phyloP scores from a whole-genome alignment of 2,888 invertebrate genomes.

The Trichogramma dendrolimi region DNA sequence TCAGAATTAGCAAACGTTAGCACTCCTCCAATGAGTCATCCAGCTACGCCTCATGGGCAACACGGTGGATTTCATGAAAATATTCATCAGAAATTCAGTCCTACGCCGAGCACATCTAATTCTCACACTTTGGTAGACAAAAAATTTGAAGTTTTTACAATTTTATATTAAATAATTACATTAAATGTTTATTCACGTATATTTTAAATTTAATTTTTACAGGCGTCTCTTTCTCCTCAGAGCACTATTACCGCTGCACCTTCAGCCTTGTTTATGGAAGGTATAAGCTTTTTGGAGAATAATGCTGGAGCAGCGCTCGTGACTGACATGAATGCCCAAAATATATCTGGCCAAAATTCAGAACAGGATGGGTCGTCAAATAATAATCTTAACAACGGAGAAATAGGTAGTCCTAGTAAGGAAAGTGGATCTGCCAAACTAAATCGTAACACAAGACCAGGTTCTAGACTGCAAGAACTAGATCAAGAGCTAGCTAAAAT shows the following conservation, averaged over 20 bases:
- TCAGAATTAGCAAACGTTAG: constrained; percentile 49
- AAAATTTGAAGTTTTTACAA: neutral
- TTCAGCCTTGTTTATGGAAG: constrained; percentile 16
- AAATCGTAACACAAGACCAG: constrained; percentile 40
- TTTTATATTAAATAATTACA: neutral
- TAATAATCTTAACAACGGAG: constrained; percentile 17
- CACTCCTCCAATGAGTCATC: constrained; percentile 57
- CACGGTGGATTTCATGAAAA: constrained; percentile 59
- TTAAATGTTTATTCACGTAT: constrained; percentile 8
- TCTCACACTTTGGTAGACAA: constrained; percentile 37
- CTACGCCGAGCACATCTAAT: constrained; percentile 45
- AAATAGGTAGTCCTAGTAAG: constrained; percentile 47
- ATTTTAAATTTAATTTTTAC: constrained; percentile 16
- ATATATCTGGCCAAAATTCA: constrained; percentile 9
- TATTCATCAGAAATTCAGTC: constrained; percentile 66
- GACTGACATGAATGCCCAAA: constrained; percentile 1
- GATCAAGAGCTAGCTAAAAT: constrained; percentile 53
- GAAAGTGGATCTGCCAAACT: constrained; percentile 38
- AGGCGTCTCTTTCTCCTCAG: constrained; percentile 53
- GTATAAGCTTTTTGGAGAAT: constrained; percentile 1
- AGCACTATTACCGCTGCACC: constrained; percentile 44
- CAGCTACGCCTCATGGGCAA: constrained; percentile 63
- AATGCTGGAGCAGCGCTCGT: constrained; percentile 8
- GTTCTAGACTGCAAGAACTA: constrained; percentile 47
- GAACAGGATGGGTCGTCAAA: neutral